These are phyloP conservation scores for Callipepla californica DNA, from an alignment of 2,113 vertebrate genomes.

Conservation along the genomic window DNA sequence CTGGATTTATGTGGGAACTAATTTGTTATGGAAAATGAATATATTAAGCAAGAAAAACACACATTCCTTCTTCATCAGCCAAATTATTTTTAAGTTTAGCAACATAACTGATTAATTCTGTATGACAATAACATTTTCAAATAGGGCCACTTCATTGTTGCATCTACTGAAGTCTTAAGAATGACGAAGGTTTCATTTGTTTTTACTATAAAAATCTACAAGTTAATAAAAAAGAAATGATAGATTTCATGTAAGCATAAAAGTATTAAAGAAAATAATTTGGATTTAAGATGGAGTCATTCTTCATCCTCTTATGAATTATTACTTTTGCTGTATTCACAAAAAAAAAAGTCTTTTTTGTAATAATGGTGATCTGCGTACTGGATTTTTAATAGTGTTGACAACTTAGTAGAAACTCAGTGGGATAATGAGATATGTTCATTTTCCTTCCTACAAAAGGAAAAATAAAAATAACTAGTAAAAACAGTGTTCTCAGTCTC, in stretches of 20 bases:
- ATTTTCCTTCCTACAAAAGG: background rate
- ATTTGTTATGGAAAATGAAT: slow-evolving; percentile 52
- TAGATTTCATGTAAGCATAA: background rate
- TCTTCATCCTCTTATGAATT: background rate
- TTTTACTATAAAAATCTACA: background rate
- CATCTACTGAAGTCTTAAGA: background rate
- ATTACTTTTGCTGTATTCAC: background rate
- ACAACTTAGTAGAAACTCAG: background rate
- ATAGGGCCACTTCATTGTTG: background rate
- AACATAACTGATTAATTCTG: slow-evolving; percentile 38
- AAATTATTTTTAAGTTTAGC: slow-evolving; percentile 44
- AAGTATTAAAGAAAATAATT: background rate
- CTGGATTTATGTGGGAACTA: slow-evolving; percentile 32
- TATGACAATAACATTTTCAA: background rate
- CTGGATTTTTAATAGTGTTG: slow-evolving; percentile 7
- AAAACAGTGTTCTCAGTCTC: background rate
- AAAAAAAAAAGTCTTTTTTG: background rate
- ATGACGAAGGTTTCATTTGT: background rate
- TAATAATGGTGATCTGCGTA: background rate
- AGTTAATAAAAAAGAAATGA: background rate
- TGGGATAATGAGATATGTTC: background rate
- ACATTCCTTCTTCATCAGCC: slow-evolving; percentile 17
- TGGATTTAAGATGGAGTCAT: background rate
- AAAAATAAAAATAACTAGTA: background rate
- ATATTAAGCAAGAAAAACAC: slow-evolving; percentile 15